A percentile compares a stretch with the other conserved stretches of the same genome.
Evolutionary conservation across 35 echinoderm and acorn worm species (phyloP).

Genomic region (Strongylocentrotus purpuratus): DNA sequence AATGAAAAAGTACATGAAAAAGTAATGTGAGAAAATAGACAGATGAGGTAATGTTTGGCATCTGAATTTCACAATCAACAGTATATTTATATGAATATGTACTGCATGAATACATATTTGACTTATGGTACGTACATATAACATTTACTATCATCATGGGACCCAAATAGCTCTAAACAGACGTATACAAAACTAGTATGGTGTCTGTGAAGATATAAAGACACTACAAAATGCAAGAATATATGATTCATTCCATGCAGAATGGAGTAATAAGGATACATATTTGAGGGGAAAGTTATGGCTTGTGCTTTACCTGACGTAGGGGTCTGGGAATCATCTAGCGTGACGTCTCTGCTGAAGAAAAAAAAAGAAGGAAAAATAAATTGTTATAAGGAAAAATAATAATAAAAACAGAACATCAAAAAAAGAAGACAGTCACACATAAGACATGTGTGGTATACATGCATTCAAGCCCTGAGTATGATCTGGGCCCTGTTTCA

Average conservation of each 20-base stretch:
- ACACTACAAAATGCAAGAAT: conserved; percentile 10
- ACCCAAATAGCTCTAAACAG: background rate
- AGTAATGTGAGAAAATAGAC: too few relatives aligned
- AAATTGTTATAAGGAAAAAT: too few relatives aligned
- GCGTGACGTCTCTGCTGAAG: background rate
- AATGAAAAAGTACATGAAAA: too few relatives aligned
- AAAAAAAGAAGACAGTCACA: background rate
- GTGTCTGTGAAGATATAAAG: background rate
- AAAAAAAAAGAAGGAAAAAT: background rate
- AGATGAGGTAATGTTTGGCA: too few relatives aligned
- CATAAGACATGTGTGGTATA: background rate
- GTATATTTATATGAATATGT: too few relatives aligned
- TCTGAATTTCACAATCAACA: too few relatives aligned
- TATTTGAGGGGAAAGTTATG: background rate
- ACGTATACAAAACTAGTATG: background rate
- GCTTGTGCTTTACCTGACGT: background rate
- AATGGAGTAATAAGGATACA: background rate
- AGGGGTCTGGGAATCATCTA: background rate
- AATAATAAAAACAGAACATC: too few relatives aligned
- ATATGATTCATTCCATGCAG: background rate
- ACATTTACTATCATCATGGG: background rate
- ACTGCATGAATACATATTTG: too few relatives aligned
- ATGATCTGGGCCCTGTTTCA: too few relatives aligned
- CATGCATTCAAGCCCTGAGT: too few relatives aligned
- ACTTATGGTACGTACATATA: too few relatives aligned